phyloP scores from a whole-genome alignment of 2,888 invertebrate genomes.

The Nymphalis polychloros region DNA sequence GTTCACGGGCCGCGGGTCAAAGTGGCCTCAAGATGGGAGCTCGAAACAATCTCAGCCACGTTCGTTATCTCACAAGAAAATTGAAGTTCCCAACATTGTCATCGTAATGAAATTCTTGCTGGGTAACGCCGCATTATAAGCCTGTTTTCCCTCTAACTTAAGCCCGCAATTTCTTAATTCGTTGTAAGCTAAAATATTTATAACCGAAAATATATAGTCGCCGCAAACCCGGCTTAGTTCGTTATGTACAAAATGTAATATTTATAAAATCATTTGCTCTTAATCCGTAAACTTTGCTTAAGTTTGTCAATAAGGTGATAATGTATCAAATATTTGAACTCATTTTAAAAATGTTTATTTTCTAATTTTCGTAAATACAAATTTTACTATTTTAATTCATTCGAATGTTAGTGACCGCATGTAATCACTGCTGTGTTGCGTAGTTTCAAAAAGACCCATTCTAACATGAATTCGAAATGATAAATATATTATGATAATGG shows the following conservation, averaged over 20 bases:
- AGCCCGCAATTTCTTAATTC: conserved; percentile 35
- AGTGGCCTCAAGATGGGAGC: conserved; percentile 66
- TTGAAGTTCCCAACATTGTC: conserved; percentile 73
- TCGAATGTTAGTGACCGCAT: no score
- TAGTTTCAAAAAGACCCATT: no score
- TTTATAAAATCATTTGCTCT: conserved; percentile 15
- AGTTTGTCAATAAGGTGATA: background rate
- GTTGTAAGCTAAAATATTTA: conserved; percentile 38
- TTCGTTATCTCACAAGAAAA: conserved; percentile 70
- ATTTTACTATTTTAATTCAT: no score
- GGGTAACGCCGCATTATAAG: conserved; percentile 46
- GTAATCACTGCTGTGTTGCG: no score
- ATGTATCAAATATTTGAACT: no score
- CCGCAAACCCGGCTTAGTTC: conserved; percentile 13
- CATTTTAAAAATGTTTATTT: no score
- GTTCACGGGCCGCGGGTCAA: conserved; percentile 74
- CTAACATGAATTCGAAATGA: no score
- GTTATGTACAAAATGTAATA: conserved; percentile 17
- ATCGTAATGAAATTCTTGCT: conserved; percentile 75
- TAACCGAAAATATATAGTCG: conserved; percentile 32
- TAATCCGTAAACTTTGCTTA: background rate
- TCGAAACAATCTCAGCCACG: conserved; percentile 70
- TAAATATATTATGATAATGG: no score
- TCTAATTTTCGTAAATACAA: no score
- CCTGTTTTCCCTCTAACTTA: conserved; percentile 30